Evolutionary conservation across 2,888 invertebrate genomes (phyloP), one percentile per base, ranked within the genome.

Genomic region (Isoperla grammatica): DNA sequence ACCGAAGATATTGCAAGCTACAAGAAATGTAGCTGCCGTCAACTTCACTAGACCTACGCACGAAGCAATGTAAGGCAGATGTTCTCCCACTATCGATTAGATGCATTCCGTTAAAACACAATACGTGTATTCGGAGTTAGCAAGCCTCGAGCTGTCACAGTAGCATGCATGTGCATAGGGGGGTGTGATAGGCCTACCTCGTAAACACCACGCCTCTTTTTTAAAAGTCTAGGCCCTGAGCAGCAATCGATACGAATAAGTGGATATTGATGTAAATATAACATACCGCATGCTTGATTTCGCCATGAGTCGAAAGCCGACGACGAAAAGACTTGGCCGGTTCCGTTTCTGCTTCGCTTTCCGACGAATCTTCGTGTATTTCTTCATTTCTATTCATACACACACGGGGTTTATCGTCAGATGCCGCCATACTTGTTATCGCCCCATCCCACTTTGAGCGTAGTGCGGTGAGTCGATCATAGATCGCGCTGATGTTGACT

Each of bases 281-380:
- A 78, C 82, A 80, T 79, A 90, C 90, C 81, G 88, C 81, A 76
- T 84, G 83, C 74, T 87, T 88, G 73, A 88, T 85, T 75, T 87
- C 87, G 75, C 86, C 86, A 76, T 89, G 89, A 63, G 89, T 90
- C 63, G 90, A 90, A 73, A 90, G 82, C 70, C 88, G 83, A 71
- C 90, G 81, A 71, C 87, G 84, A 74, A 89, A 86, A 67, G 84
- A 83, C 73, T 80, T 81, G 66, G 86, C 88, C 69, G 86, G 87
- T 73, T 89, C 90, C 60, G 85, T 84, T 74, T 90, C 90, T 74
- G 85, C 87, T 73, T 91, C 91, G 76, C 90, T 90, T 72, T 90
- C 90, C 35, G 89, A 84, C 63, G 85, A 84, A 67, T 84, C 84
- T 67, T 83, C 85, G 63, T 71, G 65, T 60, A 49, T 29, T 56